phyloP scores from a whole-genome alignment of 2,113 vertebrate genomes.

The Pygoscelis antarcticus region DNA sequence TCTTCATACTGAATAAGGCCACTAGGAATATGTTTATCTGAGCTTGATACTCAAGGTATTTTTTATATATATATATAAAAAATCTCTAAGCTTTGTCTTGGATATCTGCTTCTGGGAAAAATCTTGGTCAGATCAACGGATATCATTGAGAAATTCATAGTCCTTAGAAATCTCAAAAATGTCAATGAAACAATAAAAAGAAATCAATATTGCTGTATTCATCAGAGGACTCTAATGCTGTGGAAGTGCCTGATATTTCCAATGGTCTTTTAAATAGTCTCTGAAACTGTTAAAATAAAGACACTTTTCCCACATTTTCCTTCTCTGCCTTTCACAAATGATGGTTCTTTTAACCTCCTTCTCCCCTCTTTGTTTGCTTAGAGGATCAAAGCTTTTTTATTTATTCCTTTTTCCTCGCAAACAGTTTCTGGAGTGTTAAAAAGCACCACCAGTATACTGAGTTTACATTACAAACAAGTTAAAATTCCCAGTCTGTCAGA shows the following conservation, averaged over 20 bases:
- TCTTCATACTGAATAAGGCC: neutral
- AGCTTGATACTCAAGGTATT: neutral
- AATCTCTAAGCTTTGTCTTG: neutral
- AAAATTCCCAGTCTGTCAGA: slow-evolving; percentile 74
- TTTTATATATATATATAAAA: too few relatives aligned
- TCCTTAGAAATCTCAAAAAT: neutral
- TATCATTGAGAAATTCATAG: neutral
- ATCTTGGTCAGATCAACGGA: neutral
- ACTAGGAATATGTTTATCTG: neutral
- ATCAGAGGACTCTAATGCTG: neutral
- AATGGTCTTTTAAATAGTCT: neutral
- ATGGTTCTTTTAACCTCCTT: slow-evolving; percentile 45
- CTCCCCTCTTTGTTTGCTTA: slow-evolving; percentile 67
- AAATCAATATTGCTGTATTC: neutral
- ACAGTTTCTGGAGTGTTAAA: slow-evolving; percentile 49
- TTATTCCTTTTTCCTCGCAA: slow-evolving; percentile 25
- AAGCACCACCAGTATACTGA: slow-evolving; percentile 59
- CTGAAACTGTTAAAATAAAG: slow-evolving; percentile 34
- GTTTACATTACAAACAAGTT: slow-evolving; percentile 76
- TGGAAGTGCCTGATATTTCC: neutral
- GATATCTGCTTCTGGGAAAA: neutral
- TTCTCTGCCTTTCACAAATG: slow-evolving; percentile 14
- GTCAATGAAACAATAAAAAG: neutral
- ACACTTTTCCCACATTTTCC: slow-evolving; percentile 6
- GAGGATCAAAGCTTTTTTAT: slow-evolving; percentile 62